Evolutionary conservation across 2,888 invertebrate genomes (phyloP).

Genomic region (Xestia c-nigrum): DNA sequence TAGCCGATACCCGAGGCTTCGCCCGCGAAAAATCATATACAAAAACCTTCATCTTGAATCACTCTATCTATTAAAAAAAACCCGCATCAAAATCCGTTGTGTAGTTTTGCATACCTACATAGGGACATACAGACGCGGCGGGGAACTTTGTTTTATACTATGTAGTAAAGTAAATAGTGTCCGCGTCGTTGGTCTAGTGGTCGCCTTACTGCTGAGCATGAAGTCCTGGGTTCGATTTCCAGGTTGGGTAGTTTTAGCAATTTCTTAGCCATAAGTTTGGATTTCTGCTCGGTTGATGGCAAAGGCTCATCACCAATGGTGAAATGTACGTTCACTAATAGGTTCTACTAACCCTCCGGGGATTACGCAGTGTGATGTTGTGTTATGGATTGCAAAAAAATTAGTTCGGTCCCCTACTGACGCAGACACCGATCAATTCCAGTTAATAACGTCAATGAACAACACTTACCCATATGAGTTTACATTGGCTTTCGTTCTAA

Average conservation of each 20-base stretch:
- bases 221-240: not conserved
- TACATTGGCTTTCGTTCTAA: slow-evolving; percentile 8
- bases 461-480: slow-evolving; percentile 12
- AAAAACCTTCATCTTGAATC: too few species aligned
- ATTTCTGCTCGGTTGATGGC: not conserved
- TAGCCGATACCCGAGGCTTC: too few species aligned
- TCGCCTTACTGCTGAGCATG: not conserved
- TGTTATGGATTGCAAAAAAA: slow-evolving; percentile 21
- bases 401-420: slow-evolving; percentile 37
- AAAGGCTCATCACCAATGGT: not conserved
- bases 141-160: too few species aligned
- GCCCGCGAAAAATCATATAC: too few species aligned
- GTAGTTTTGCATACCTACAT: too few species aligned
- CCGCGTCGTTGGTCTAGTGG: not conserved
- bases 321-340: not conserved
- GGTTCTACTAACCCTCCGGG: not conserved
- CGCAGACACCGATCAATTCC: slow-evolving; percentile 1
- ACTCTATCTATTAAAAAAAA: too few species aligned
- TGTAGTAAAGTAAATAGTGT: not conserved
- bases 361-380: not conserved
- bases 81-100: too few species aligned
- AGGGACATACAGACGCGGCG: too few species aligned
- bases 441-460: slow-evolving; percentile 28
- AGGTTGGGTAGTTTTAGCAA: not conserved
- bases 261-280: not conserved